Conservation (phyloP, 2,113 vertebrate genomes). For the Apodemus speciosus region DNA sequence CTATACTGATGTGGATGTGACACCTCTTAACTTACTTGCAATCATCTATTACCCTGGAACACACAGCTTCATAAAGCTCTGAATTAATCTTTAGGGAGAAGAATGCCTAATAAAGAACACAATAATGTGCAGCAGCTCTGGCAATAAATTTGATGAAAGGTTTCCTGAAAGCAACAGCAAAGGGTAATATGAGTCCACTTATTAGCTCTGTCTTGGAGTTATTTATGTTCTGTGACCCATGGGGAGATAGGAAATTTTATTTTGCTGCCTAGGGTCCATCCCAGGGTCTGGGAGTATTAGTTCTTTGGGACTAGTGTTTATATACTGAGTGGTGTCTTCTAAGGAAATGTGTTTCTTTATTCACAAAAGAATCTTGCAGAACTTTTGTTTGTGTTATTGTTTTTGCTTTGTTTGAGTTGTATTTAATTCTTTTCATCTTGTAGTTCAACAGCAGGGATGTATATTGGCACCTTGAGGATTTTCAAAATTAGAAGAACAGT, state of each 20-base stretch:
- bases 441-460: neutral
- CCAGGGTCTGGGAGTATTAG: slow-evolving; percentile 26
- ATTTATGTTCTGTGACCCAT: slow-evolving; percentile 52
- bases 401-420: neutral
- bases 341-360: slow-evolving; percentile 1
- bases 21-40: slow-evolving; percentile 62
- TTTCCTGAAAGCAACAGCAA: slow-evolving; percentile 65
- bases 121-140: slow-evolving; percentile 71
- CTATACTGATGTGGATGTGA: slow-evolving; percentile 56
- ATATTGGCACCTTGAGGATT: neutral
- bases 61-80: slow-evolving; percentile 45
- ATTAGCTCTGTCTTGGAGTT: slow-evolving; percentile 65
- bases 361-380: slow-evolving; percentile 4
- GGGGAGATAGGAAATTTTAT: slow-evolving; percentile 58
- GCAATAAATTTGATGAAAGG: slow-evolving; percentile 71
- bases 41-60: slow-evolving; percentile 72
- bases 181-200: slow-evolving; percentile 61
- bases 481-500: neutral
- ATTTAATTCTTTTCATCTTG: slow-evolving; percentile 11
- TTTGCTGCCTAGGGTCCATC: slow-evolving; percentile 38
- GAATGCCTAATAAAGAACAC: slow-evolving; percentile 65
- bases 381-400: neutral
- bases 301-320: slow-evolving; percentile 43
- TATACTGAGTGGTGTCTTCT: slow-evolving; percentile 46
- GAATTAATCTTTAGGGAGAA: slow-evolving; percentile 72